phyloP scores from a whole-genome alignment of 2,888 invertebrate species.

The Perdita meconis region DNA sequence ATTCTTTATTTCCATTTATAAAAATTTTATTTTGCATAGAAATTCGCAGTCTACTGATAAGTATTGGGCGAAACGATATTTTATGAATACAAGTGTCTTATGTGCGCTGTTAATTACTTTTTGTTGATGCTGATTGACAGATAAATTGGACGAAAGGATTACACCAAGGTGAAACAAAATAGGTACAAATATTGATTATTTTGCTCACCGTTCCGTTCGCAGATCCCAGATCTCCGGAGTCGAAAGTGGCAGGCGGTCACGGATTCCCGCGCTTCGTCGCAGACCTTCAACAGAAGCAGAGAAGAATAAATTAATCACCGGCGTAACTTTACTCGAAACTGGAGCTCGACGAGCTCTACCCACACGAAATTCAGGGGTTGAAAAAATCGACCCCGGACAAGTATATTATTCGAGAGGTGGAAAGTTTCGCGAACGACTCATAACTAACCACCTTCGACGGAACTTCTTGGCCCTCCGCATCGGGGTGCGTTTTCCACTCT shows the following conservation, averaged over 20 bases:
- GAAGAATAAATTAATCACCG: slow-evolving; percentile 9
- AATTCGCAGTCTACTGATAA: too few relatives aligned
- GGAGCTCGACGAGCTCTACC: not conserved
- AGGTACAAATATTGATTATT: too few relatives aligned
- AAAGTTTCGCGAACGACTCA: slow-evolving; percentile 26
- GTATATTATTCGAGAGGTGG: not conserved
- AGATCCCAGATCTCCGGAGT: too few relatives aligned
- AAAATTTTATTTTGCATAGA: too few relatives aligned
- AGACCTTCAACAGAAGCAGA: slow-evolving; percentile 6
- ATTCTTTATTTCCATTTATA: too few relatives aligned
- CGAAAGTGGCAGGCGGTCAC: not conserved
- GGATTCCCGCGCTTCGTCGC: not conserved
- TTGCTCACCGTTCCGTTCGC: not conserved
- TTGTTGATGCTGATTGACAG: too few relatives aligned
- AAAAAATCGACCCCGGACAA: not conserved
- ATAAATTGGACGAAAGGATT: too few relatives aligned
- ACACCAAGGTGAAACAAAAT: too few relatives aligned
- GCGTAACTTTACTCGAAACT: not conserved
- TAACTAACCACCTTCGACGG: slow-evolving; percentile 13
- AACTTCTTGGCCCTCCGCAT: slow-evolving; percentile 5
- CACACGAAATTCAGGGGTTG: too few relatives aligned
- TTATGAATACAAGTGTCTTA: too few relatives aligned
- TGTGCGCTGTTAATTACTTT: too few relatives aligned
- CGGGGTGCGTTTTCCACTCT: slow-evolving; percentile 18
- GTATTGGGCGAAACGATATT: too few relatives aligned